Evolutionary conservation across 1,140 invertebrate species (phyloP).

Genomic region (Orchestia grillus): DNA sequence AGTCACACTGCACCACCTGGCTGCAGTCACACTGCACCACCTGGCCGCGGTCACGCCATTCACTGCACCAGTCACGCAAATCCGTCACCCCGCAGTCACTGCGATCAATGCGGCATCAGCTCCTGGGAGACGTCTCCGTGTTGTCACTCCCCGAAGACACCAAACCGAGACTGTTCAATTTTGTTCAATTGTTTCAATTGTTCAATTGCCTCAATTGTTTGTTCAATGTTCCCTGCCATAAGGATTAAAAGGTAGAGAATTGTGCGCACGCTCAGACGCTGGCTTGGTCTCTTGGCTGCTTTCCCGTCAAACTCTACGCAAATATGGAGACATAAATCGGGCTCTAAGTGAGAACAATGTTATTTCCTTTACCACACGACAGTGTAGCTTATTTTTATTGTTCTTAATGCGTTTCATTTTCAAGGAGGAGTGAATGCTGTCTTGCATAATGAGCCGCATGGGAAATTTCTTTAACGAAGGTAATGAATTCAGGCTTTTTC

Average conservation of each 20-base stretch:
- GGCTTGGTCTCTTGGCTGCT: too few species aligned
- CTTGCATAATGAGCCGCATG: neutral
- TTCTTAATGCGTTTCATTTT: too few species aligned
- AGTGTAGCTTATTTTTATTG: too few species aligned
- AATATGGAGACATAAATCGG: too few species aligned
- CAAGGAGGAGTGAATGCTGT: neutral
- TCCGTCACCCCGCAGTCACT: neutral
- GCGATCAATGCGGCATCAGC: neutral
- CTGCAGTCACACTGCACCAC: neutral
- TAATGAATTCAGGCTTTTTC: neutral
- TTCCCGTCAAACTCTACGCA: too few species aligned
- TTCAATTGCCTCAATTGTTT: neutral
- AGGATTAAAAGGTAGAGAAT: too few species aligned
- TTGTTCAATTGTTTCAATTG: too few species aligned
- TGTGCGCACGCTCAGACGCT: neutral
- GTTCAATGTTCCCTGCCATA: neutral
- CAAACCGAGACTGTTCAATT: too few species aligned
- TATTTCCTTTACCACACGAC: too few species aligned
- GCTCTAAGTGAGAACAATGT: too few species aligned
- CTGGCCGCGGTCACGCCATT: neutral
- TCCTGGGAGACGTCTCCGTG: neutral
- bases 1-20: neutral
- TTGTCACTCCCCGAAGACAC: neutral
- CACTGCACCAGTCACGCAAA: neutral
- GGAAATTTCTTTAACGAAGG: neutral